Evolutionary conservation across 2,888 invertebrate genomes (phyloP).

Genomic region (Aricia artaxerxes): DNA sequence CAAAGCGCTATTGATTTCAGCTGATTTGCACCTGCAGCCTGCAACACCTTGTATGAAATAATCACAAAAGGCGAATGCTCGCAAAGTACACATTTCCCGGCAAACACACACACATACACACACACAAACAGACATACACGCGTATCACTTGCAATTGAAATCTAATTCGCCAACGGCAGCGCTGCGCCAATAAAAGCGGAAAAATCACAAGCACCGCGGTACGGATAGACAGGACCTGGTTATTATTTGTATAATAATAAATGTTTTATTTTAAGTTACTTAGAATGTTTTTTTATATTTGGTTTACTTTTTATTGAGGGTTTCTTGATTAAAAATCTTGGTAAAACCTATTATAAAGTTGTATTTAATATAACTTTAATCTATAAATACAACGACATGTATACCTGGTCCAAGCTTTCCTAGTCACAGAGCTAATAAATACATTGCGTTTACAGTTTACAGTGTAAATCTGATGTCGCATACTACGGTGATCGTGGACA

Average conservation of each 20-base stretch:
- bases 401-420: too few relatives aligned
- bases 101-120: conserved; percentile 40
- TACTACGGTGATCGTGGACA: too few relatives aligned
- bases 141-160: conserved; percentile 44
- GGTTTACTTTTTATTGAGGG: too few relatives aligned
- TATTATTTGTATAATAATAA: background rate
- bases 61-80: background rate
- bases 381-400: too few relatives aligned
- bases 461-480: too few relatives aligned
- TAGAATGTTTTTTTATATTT: too few relatives aligned
- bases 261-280: too few relatives aligned
- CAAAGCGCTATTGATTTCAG: background rate
- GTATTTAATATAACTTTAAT: too few relatives aligned
- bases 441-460: too few relatives aligned
- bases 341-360: too few relatives aligned
- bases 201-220: conserved; percentile 41
- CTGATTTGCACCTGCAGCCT: conserved; percentile 5
- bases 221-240: conserved; percentile 33
- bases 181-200: conserved; percentile 43
- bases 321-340: too few relatives aligned
- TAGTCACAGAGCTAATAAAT: too few relatives aligned
- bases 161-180: conserved; percentile 45
- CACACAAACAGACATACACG: conserved; percentile 34
- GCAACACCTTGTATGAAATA: conserved; percentile 14
- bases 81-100: conserved; percentile 27